phyloP scores from a whole-genome alignment of 2,888 invertebrate species.

The Caenorhabditis macrosperma region DNA sequence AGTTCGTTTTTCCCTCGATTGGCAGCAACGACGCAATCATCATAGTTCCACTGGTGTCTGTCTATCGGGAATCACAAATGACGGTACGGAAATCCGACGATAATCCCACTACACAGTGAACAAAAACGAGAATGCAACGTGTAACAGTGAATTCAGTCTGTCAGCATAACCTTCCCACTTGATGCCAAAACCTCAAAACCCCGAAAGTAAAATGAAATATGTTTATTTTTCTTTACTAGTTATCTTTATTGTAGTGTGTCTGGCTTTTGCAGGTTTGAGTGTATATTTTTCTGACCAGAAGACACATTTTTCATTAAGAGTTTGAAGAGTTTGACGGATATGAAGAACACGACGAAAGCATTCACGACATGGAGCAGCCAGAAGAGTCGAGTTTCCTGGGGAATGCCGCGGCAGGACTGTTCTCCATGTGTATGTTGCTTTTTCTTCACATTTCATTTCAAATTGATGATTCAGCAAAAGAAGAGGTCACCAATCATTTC shows the following conservation, averaged over 20 bases:
- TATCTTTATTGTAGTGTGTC: slow-evolving; percentile 17
- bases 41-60: too few relatives aligned
- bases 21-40: too few relatives aligned
- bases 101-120: slow-evolving; percentile 40
- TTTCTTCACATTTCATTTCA: neutral
- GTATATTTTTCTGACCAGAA: slow-evolving; percentile 4
- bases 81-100: slow-evolving; percentile 26
- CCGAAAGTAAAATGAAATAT: slow-evolving; percentile 39
- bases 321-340: slow-evolving; percentile 17
- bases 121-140: slow-evolving; percentile 28
- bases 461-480: slow-evolving; percentile 22
- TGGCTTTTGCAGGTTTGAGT: slow-evolving; percentile 30
- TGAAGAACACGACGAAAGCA: slow-evolving; percentile 21
- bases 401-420: neutral
- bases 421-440: slow-evolving; percentile 1
- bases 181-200: slow-evolving; percentile 15
- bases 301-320: neutral
- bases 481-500: slow-evolving; percentile 38
- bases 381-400: neutral
- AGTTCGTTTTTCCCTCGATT: neutral
- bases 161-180: neutral
- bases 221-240: slow-evolving; percentile 15
- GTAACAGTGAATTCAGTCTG: slow-evolving; percentile 1
- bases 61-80: neutral
- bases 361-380: slow-evolving; percentile 12